phyloP scores from a whole-genome alignment of 2,888 invertebrate species.

The Spodoptera picta region DNA sequence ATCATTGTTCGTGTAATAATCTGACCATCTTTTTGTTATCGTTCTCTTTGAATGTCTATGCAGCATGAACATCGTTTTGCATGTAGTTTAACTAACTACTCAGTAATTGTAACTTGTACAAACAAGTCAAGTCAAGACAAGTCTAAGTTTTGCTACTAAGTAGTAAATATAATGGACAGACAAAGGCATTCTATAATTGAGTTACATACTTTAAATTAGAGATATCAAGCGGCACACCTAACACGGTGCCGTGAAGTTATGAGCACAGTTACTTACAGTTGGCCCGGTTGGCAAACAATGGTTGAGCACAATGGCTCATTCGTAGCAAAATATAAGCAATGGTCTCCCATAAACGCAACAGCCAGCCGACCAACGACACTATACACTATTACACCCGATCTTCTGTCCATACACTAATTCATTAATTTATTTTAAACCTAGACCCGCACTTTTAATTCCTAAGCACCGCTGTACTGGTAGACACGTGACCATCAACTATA shows the following conservation, averaged over 20 bases:
- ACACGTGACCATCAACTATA: constrained; percentile 10
- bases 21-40: too few species aligned
- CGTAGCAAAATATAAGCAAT: constrained; percentile 72
- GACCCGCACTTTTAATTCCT: constrained; percentile 11
- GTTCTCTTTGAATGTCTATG: too few species aligned
- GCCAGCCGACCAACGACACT: constrained; percentile 8
- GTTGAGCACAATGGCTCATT: constrained; percentile 70
- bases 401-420: constrained; percentile 3
- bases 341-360: constrained; percentile 52
- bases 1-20: too few species aligned
- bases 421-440: constrained; percentile 12
- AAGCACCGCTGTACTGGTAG: constrained; percentile 2
- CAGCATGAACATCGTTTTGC: too few species aligned
- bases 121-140: too few species aligned
- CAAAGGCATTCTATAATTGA: neutral
- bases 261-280: constrained; percentile 58
- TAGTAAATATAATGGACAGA: too few species aligned
- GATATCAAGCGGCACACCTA: constrained; percentile 20
- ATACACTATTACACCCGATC: constrained; percentile 8
- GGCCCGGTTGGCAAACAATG: constrained; percentile 67
- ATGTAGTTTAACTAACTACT: too few species aligned
- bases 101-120: too few species aligned
- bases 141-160: too few species aligned
- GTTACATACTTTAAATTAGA: constrained; percentile 7
- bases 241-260: constrained; percentile 42